Evolutionary conservation across 1,140 invertebrate genomes (phyloP).

Genomic region (Vanessa tameamea): DNA sequence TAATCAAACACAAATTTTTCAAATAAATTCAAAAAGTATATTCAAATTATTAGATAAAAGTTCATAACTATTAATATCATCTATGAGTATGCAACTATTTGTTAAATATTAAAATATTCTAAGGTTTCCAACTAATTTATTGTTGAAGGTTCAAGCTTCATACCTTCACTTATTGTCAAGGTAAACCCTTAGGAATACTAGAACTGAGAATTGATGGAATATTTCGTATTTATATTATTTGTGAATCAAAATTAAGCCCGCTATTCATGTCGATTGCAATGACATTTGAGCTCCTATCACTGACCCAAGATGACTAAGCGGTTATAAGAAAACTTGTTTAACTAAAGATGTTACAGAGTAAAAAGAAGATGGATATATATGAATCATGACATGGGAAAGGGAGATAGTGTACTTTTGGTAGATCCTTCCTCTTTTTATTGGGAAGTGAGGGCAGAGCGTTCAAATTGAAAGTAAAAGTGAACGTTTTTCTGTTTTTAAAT

Average conservation of each 20-base stretch:
- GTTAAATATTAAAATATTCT: conserved; percentile 5
- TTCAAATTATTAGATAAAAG: too few species aligned
- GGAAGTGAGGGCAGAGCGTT: conserved; percentile 58
- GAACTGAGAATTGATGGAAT: conserved; percentile 23
- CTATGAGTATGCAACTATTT: too few species aligned
- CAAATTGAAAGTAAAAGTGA: conserved; percentile 71
- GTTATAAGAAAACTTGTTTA: conserved; percentile 63
- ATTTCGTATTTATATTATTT: conserved; percentile 36
- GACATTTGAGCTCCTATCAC: conserved; percentile 67
- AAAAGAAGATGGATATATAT: conserved; percentile 40
- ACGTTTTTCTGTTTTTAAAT: conserved; percentile 45
- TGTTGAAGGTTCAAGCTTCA: conserved; percentile 20
- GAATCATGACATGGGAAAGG: conserved; percentile 28
- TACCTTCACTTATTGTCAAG: conserved; percentile 37
- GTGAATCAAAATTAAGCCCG: conserved; percentile 50
- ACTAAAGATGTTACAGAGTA: conserved; percentile 48
- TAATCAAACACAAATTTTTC: too few species aligned
- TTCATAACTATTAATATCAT: too few species aligned
- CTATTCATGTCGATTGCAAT: conserved; percentile 55
- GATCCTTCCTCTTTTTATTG: conserved; percentile 52
- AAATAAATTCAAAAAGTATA: too few species aligned
- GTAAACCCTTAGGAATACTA: conserved; percentile 26
- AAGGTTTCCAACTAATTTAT: conserved; percentile 18
- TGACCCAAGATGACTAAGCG: conserved; percentile 69
- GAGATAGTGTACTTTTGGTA: conserved; percentile 37